A percentile compares a stretch with the other conserved stretches of the same genome.
Evolutionary conservation across 2,888 invertebrate species (phyloP).

Genomic region (Hydrotaea diabolus): DNA sequence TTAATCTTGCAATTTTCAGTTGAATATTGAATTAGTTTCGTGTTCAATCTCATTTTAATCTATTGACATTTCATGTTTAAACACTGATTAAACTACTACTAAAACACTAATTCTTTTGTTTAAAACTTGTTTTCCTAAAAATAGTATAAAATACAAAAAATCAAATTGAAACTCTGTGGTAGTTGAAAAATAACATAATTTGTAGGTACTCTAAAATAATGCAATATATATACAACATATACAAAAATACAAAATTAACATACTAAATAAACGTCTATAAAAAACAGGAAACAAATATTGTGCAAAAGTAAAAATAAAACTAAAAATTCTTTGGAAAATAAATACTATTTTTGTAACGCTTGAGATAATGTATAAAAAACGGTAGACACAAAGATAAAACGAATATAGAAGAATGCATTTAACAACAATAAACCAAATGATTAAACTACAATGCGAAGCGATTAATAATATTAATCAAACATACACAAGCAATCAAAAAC

Average conservation of each 20-base stretch:
- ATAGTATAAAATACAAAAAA: constrained; percentile 12
- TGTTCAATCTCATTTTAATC: no score
- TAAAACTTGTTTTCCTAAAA: background rate
- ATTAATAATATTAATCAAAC: constrained; percentile 1
- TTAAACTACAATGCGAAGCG: background rate
- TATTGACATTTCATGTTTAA: no score
- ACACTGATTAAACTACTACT: no score
- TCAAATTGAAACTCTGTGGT: constrained; percentile 37
- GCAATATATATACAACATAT: constrained; percentile 30
- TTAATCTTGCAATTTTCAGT: no score
- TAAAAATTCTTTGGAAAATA: constrained; percentile 44
- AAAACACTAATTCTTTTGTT: background rate
- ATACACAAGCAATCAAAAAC: no score
- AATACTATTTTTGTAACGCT: constrained; percentile 67
- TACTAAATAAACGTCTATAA: constrained; percentile 32
- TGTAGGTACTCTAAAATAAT: constrained; percentile 14
- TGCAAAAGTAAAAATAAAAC: constrained; percentile 31
- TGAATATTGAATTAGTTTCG: no score
- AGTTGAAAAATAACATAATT: background rate
- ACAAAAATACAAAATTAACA: constrained; percentile 26
- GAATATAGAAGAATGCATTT: constrained; percentile 61
- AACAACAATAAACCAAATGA: constrained; percentile 28
- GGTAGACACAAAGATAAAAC: constrained; percentile 10
- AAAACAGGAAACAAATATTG: constrained; percentile 39
- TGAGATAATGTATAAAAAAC: constrained; percentile 27